Percentiles rank a stretch among this genome's conserved stretches.
phyloP scores from a whole-genome alignment of 1,140 invertebrate genomes.

The Trichogramma pretiosum region DNA sequence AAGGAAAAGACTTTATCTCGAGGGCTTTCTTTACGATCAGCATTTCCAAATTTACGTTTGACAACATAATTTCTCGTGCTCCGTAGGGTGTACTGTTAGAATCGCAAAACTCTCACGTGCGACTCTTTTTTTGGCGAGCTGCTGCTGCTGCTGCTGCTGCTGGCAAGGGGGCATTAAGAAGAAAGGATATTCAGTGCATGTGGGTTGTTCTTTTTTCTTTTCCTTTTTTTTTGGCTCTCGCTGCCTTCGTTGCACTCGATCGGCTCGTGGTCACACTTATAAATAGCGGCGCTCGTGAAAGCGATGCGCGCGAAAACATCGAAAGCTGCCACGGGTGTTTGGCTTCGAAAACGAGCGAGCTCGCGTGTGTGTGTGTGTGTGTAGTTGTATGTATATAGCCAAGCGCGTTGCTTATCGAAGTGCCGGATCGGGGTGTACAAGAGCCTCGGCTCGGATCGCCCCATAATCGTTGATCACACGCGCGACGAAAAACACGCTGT shows the following conservation, averaged over 20 bases:
- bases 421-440: conserved; percentile 31
- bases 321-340: too few relatives aligned
- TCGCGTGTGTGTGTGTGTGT: too few relatives aligned
- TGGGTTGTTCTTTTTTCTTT: too few relatives aligned
- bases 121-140: background rate
- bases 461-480: conserved; percentile 38
- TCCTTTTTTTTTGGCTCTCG: too few relatives aligned
- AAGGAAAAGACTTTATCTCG: background rate
- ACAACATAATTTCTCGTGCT: conserved; percentile 7
- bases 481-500: too few relatives aligned
- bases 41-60: conserved; percentile 2
- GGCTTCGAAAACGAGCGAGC: too few relatives aligned
- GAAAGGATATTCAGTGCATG: conserved; percentile 24
- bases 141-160: conserved; percentile 12
- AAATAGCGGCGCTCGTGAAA: conserved; percentile 13
- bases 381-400: too few relatives aligned
- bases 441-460: conserved; percentile 22
- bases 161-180: conserved; percentile 17
- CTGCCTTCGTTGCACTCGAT: too few relatives aligned
- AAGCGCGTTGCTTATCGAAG: too few relatives aligned
- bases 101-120: background rate
- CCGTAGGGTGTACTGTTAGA: conserved; percentile 7
- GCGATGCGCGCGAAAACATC: conserved; percentile 22
- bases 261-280: conserved; percentile 20
- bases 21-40: too few relatives aligned